Conservation (phyloP, 1,140 invertebrate species). For the Gonatopus flavifemur region DNA sequence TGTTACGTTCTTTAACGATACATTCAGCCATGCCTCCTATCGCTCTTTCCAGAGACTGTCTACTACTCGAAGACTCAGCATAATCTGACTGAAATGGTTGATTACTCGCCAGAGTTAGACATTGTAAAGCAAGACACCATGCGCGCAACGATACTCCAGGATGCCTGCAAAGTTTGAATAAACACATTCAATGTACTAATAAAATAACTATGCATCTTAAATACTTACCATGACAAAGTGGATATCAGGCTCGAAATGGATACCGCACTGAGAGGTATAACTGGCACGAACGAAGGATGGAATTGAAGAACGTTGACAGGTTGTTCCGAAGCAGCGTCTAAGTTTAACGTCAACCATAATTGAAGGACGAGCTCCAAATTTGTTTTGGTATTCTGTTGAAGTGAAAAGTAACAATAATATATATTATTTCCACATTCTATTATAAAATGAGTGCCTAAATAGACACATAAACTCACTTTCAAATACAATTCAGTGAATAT, state of each 20-base stretch:
- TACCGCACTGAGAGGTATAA: conserved; percentile 70
- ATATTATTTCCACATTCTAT: conserved; percentile 2
- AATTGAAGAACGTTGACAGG: conserved; percentile 53
- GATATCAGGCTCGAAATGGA: conserved; percentile 73
- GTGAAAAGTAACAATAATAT: conserved; percentile 7
- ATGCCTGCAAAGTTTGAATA: conserved; percentile 56
- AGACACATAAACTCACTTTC: conserved; percentile 47
- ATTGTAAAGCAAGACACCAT: conserved; percentile 74
- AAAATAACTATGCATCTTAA: neutral
- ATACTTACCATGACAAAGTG: conserved; percentile 62
- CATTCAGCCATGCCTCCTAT: conserved; percentile 61
- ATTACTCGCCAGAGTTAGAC: conserved; percentile 62
- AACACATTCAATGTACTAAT: neutral
- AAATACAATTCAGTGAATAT: conserved; percentile 65
- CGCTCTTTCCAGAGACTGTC: conserved; percentile 42
- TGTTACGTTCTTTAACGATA: conserved; percentile 70
- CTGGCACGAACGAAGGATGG: conserved; percentile 67
- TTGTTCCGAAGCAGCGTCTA: conserved; percentile 56
- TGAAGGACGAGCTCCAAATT: conserved; percentile 80
- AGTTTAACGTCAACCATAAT: conserved; percentile 81
- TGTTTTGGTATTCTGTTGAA: conserved; percentile 52
- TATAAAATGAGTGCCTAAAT: conserved; percentile 1
- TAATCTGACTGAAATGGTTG: conserved; percentile 45
- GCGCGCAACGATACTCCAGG: conserved; percentile 70
- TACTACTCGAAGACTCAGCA: conserved; percentile 39